phyloP scores from a whole-genome alignment of 2,113 vertebrate genomes.

The Hippocampus comes region DNA sequence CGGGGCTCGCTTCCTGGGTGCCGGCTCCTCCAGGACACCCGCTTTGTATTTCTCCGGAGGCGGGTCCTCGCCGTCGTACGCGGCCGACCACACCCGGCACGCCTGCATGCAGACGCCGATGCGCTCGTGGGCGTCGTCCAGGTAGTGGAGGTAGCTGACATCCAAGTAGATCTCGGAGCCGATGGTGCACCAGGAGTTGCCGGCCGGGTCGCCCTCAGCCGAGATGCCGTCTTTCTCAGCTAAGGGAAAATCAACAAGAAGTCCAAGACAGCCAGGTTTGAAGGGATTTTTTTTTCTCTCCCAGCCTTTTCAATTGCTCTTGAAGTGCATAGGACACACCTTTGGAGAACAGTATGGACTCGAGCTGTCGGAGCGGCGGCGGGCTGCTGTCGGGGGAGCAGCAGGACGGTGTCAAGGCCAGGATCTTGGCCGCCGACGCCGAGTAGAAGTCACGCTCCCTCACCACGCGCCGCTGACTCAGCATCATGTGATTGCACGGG shows the following conservation, averaged over 20 bases:
- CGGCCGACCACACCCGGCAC: conserved; percentile 88
- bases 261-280: conserved; percentile 15
- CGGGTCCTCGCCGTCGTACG: conserved; percentile 86
- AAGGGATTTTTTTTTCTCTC: background rate
- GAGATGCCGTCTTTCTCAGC: conserved; percentile 33
- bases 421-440: conserved; percentile 85
- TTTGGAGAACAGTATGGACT: conserved; percentile 87
- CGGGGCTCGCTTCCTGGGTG: conserved; percentile 27
- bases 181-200: conserved; percentile 81
- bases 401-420: conserved; percentile 87
- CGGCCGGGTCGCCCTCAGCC: conserved; percentile 37
- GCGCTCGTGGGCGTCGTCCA: conserved; percentile 83
- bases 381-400: conserved; percentile 82
- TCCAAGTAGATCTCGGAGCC: conserved; percentile 84
- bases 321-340: conserved; percentile 40
- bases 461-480: conserved; percentile 87
- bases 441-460: conserved; percentile 93
- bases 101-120: conserved; percentile 82
- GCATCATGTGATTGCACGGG: conserved; percentile 96
- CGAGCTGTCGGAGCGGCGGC: conserved; percentile 79
- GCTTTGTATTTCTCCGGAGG: conserved; percentile 80
- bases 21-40: conserved; percentile 69
- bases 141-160: conserved; percentile 93
- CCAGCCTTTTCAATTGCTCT: conserved; percentile 23
- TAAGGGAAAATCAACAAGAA: conserved; percentile 46